These are phyloP conservation scores for Eucidaris tribuloides DNA, from an alignment of 35 echinoderm and acorn worm species.

Conservation along the genomic window DNA sequence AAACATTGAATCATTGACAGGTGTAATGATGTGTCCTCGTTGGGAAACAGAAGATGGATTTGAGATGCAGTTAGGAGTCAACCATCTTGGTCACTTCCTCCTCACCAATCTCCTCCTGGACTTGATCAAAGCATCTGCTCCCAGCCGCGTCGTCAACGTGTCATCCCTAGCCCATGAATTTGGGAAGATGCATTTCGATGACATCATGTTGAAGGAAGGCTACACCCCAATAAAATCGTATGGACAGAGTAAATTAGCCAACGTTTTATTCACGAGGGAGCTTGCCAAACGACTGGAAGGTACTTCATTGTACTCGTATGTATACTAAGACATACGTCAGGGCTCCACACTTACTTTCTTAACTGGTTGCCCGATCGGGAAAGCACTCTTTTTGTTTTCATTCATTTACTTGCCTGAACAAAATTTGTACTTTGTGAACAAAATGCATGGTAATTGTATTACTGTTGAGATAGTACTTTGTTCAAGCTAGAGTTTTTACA, in stretches of 20 bases:
- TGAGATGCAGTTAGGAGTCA: constrained; percentile 76
- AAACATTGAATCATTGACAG: no score
- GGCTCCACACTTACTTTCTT: no score
- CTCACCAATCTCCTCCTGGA: constrained; percentile 88
- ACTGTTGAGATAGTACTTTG: no score
- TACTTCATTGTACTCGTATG: no score
- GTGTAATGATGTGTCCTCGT: constrained; percentile 65
- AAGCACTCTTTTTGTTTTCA: no score
- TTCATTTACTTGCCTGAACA: no score
- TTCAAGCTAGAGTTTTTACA: no score
- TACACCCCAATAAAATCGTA: not conserved
- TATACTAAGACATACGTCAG: no score
- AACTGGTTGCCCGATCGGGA: no score
- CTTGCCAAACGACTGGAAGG: constrained; percentile 10
- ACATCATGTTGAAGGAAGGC: not conserved
- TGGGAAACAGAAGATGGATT: constrained; percentile 79
- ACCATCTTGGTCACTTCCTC: constrained; percentile 90
- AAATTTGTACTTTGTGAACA: no score
- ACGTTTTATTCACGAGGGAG: constrained; percentile 40
- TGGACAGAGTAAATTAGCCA: constrained; percentile 39
- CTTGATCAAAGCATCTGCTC: constrained; percentile 70
- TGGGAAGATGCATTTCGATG: constrained; percentile 21
- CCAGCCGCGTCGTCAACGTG: constrained; percentile 80
- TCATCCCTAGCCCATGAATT: constrained; percentile 12
- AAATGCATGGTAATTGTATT: no score